Conservation (phyloP, 2,888 invertebrate genomes). For the Caenorhabditis sulstoni region DNA sequence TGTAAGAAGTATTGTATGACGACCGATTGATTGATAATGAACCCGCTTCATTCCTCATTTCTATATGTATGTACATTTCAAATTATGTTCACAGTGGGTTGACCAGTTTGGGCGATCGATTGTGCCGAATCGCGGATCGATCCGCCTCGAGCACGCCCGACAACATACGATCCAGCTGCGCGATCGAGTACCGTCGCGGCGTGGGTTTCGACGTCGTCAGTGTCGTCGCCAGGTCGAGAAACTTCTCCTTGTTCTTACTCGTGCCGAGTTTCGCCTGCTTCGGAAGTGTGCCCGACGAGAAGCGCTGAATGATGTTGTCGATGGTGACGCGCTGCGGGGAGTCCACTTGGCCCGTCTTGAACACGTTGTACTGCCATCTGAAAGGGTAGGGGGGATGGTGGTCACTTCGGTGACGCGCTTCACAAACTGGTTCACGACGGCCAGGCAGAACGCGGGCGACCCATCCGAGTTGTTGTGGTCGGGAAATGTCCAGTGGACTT, state of each 20-base stretch:
- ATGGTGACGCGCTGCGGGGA: slow-evolving; percentile 77
- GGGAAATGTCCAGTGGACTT: slow-evolving; percentile 80
- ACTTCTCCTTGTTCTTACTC: slow-evolving; percentile 36
- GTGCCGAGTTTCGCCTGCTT: slow-evolving; percentile 40
- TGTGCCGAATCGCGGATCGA: slow-evolving; percentile 24
- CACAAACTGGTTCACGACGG: slow-evolving; percentile 67
- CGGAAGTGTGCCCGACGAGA: slow-evolving; percentile 57
- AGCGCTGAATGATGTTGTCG: slow-evolving; percentile 71
- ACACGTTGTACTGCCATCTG: slow-evolving; percentile 80
- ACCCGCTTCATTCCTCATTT: slow-evolving; percentile 37
- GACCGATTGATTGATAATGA: slow-evolving; percentile 12
- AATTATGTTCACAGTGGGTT: no score
- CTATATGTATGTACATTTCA: no score
- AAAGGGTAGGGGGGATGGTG: background rate
- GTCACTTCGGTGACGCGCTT: no score
- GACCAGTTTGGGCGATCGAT: slow-evolving; percentile 51
- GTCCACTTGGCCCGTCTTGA: slow-evolving; percentile 78
- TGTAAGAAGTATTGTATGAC: slow-evolving; percentile 71
- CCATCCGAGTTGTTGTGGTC: slow-evolving; percentile 77
- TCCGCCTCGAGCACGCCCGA: slow-evolving; percentile 31
- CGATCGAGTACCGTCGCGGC: slow-evolving; percentile 49
- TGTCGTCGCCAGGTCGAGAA: slow-evolving; percentile 39
- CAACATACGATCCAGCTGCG: slow-evolving; percentile 55
- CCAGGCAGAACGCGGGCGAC: slow-evolving; percentile 77
- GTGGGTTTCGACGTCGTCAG: slow-evolving; percentile 29